A percentile compares a stretch with the other conserved stretches of the same genome.
Evolutionary conservation across 2,888 invertebrate genomes (phyloP).

Genomic region (Rhabditophanes sp.): DNA sequence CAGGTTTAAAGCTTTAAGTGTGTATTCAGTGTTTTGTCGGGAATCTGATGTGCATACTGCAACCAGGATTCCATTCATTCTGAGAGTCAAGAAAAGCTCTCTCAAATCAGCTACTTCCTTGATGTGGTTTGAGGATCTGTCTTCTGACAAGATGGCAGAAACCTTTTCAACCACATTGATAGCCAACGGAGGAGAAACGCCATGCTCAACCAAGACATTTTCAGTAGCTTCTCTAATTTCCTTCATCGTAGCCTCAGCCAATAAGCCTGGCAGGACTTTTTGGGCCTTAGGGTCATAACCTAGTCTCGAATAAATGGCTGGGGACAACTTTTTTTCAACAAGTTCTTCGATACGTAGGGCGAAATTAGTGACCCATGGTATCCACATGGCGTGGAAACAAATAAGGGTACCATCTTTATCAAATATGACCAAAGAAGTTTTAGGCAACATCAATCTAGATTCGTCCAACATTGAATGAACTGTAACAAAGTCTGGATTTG

Average conservation of each 20-base stretch:
- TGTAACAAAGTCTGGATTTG: too few relatives aligned
- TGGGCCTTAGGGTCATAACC: constrained; percentile 17
- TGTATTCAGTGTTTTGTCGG: too few relatives aligned
- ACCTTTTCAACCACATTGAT: constrained; percentile 32
- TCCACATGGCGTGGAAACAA: constrained; percentile 49
- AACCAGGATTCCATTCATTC: constrained; percentile 45
- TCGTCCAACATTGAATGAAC: too few relatives aligned
- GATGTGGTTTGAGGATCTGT: constrained; percentile 28
- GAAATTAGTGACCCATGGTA: constrained; percentile 43
- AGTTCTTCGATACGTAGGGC: constrained; percentile 12
- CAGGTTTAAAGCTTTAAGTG: too few relatives aligned
- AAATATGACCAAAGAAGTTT: constrained; percentile 45
- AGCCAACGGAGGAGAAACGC: constrained; percentile 23
- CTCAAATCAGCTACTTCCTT: constrained; percentile 45
- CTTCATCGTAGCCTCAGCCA: constrained; percentile 45
- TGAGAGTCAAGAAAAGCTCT: constrained; percentile 45
- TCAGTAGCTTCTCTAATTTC: constrained; percentile 44
- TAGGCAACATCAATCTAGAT: too few relatives aligned
- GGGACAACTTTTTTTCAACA: constrained; percentile 10
- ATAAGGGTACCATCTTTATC: constrained; percentile 49
- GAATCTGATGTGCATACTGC: constrained; percentile 48
- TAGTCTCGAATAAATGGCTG: too few relatives aligned
- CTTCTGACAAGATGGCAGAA: constrained; percentile 42
- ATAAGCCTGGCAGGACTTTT: constrained; percentile 42
- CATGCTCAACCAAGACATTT: constrained; percentile 42